Percentiles rank a stretch among this genome's conserved stretches.
phyloP scores from a whole-genome alignment of 2,888 invertebrate genomes.

The Drosophila paranaensis region DNA sequence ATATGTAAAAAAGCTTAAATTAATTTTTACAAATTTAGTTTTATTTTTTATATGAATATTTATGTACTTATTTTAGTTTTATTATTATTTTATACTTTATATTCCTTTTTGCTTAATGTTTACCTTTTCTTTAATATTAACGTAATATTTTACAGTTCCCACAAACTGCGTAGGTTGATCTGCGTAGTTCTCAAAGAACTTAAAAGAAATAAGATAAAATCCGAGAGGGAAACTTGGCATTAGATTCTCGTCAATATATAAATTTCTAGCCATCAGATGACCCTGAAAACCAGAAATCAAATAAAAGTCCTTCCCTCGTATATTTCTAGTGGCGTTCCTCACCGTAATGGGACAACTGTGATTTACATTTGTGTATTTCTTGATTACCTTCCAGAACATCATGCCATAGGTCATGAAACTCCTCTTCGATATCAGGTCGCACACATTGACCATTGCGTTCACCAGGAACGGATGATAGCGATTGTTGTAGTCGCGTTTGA shows the following conservation, averaged over 20 bases:
- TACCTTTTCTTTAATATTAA: conserved; percentile 16
- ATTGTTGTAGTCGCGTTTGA: conserved; percentile 51
- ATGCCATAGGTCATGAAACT: conserved; percentile 42
- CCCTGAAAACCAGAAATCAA: conserved; percentile 9
- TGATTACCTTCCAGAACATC: conserved; percentile 28
- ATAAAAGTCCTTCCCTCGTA: background rate
- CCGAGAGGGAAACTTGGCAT: conserved; percentile 29
- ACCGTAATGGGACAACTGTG: conserved; percentile 49
- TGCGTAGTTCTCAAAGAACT: conserved; percentile 1
- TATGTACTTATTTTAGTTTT: background rate
- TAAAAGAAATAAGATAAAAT: conserved; percentile 1
- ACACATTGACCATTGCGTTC: conserved; percentile 38
- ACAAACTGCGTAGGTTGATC: background rate
- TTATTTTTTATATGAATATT: background rate
- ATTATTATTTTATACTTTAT: background rate
- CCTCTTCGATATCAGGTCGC: conserved; percentile 38
- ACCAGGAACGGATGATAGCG: conserved; percentile 51
- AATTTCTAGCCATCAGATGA: conserved; percentile 22
- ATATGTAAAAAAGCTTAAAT: too few relatives aligned
- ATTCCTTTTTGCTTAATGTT: background rate
- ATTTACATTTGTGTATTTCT: conserved; percentile 43
- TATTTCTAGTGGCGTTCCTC: background rate
- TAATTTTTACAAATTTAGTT: background rate
- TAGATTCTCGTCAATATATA: conserved; percentile 13
- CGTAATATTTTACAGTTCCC: conserved; percentile 33